Conservation (phyloP, 2,113 vertebrate species). For the Isurus oxyrinchus region DNA sequence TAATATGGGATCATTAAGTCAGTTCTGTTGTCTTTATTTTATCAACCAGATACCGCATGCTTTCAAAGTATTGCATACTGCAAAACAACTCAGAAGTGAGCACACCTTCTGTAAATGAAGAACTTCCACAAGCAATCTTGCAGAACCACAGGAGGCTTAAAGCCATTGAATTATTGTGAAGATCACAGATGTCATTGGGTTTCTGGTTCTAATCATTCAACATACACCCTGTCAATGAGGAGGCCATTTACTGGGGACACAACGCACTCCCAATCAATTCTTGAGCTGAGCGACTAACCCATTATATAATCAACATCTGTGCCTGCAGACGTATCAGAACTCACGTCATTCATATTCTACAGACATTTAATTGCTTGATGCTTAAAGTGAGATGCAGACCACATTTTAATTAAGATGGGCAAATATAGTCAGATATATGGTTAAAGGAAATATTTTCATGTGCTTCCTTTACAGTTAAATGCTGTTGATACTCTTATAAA, state of each 20-base stretch:
- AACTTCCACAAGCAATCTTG: not conserved
- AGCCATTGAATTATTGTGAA: slow-evolving; percentile 27
- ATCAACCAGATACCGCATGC: not conserved
- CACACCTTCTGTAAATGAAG: not conserved
- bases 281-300: not conserved
- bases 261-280: not conserved
- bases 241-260: slow-evolving; percentile 23
- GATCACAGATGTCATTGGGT: slow-evolving; percentile 27
- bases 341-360: slow-evolving; percentile 24
- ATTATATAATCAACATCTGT: slow-evolving; percentile 9
- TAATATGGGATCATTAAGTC: not conserved
- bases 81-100: not conserved
- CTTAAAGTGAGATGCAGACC: slow-evolving; percentile 56
- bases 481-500: slow-evolving; percentile 62
- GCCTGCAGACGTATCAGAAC: not conserved
- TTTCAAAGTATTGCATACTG: not conserved
- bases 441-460: slow-evolving; percentile 55
- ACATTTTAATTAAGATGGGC: slow-evolving; percentile 60
- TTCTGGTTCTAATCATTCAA: slow-evolving; percentile 34
- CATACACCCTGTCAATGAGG: slow-evolving; percentile 34
- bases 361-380: slow-evolving; percentile 41
- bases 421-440: slow-evolving; percentile 57
- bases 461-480: slow-evolving; percentile 59
- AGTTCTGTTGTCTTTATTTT: not conserved
- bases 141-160: slow-evolving; percentile 27